A percentile compares a stretch with the other conserved stretches of the same genome.
Evolutionary conservation across 1,140 invertebrate species (phyloP).

Genomic region (Trigoniulus corallinus): DNA sequence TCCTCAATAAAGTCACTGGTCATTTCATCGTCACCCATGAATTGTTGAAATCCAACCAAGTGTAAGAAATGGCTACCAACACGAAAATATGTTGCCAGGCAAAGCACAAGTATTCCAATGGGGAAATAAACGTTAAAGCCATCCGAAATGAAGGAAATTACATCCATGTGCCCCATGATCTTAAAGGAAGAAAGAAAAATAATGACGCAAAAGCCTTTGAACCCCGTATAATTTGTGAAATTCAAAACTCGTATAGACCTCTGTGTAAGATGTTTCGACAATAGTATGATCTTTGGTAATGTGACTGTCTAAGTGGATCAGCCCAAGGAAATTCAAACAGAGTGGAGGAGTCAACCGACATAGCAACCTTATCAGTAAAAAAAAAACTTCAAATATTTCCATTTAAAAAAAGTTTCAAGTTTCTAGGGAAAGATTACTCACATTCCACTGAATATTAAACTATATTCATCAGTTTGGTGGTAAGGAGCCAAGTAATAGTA

Average conservation of each 20-base stretch:
- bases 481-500: slow-evolving; percentile 92
- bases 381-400: neutral
- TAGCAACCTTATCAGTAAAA: slow-evolving; percentile 52
- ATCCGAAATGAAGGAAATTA: slow-evolving; percentile 88
- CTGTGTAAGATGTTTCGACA: slow-evolving; percentile 73
- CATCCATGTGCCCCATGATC: slow-evolving; percentile 99
- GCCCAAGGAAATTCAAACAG: slow-evolving; percentile 92
- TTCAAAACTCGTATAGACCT: slow-evolving; percentile 42
- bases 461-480: slow-evolving; percentile 97
- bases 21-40: slow-evolving; percentile 81
- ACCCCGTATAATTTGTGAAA: neutral
- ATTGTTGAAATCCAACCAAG: slow-evolving; percentile 85
- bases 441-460: slow-evolving; percentile 91
- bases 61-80: slow-evolving; percentile 73
- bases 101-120: slow-evolving; percentile 85
- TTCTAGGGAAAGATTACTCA: slow-evolving; percentile 25
- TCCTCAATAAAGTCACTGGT: slow-evolving; percentile 85
- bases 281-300: slow-evolving; percentile 59
- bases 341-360: slow-evolving; percentile 94
- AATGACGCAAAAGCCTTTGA: too few relatives aligned
- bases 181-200: slow-evolving; percentile 30
- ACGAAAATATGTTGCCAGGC: slow-evolving; percentile 86
- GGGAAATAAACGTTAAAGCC: slow-evolving; percentile 99
- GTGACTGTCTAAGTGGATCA: slow-evolving; percentile 97
- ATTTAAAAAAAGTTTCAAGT: neutral